Base-by-base conservation (phyloP, 2,888 invertebrate genomes). In the Lasioglossum calceatum region DNA sequence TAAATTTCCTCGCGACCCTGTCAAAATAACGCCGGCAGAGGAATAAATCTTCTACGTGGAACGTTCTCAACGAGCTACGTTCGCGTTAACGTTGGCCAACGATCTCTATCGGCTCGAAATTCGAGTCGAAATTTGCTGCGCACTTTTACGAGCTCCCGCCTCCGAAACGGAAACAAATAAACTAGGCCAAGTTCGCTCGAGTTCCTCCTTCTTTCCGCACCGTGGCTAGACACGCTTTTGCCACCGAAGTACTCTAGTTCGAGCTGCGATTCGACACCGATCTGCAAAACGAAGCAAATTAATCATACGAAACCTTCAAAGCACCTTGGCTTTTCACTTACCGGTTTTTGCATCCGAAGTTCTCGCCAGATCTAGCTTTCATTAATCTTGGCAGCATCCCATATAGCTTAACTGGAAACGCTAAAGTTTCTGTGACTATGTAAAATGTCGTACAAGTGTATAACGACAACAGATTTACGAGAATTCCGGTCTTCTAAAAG, bases 1-100 rank as follows among this genome's bases (percentile, higher is more conserved):
- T 93, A 92, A 93, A 93, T 92, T 91, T 91, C 47, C 89, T 88
- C 82, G 85, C 84, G 90, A 80, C 89, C 92, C 88, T 93, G 94
- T 94, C 94, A 94, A 92, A 94, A 94, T 92, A 93, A 82, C 85
- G 77, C 32, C n/a, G 47, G 42, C 71, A 58, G 32, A 70, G 83
- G 84, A 81, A 92, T 91, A 91, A 91, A 91, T 90, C 90, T 87
- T 70, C 74, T 80, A 10, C 36, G 76, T 64, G 72, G 72, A 61
- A 58, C 71, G 76, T 86, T 84, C 78, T 71, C 79, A 79, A 81
- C 81, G 84, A 54, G 54, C 54, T 1, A 84, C 67, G 77, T 81
- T 79, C 79, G 74, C 27, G 75, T 89, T 89, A 64, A 32, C 75
- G 16, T 27, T 67, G 73, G 61, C 42, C 12, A 74, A 58, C 42